A percentile compares a stretch with the other conserved stretches of the same genome.
phyloP scores from a whole-genome alignment of 2,888 invertebrate genomes.

The Brenthis ino region DNA sequence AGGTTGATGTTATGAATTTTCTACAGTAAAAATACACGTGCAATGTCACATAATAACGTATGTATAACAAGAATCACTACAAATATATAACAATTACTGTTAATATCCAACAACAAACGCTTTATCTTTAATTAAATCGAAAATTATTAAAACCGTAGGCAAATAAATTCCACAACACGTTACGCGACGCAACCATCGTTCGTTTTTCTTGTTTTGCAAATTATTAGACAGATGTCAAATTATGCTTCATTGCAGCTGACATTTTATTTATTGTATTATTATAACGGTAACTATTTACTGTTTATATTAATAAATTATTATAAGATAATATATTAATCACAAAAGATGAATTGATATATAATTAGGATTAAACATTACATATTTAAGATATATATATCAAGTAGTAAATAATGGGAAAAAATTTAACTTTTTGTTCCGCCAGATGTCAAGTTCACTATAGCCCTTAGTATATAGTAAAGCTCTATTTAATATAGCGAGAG shows the following conservation, averaged over 20 bases:
- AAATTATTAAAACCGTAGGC: conserved; percentile 60
- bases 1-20: conserved; percentile 57
- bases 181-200: conserved; percentile 47
- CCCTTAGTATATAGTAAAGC: too few species aligned
- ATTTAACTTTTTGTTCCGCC: too few species aligned
- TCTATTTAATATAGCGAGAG: too few species aligned
- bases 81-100: conserved; percentile 49
- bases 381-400: too few species aligned
- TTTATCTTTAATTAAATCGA: conserved; percentile 57
- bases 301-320: not conserved
- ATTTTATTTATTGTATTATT: not conserved
- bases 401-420: too few species aligned
- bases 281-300: not conserved
- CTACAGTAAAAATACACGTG: conserved; percentile 57
- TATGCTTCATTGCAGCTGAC: conserved; percentile 7
- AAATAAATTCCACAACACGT: conserved; percentile 73
- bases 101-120: conserved; percentile 50
- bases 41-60: conserved; percentile 54
- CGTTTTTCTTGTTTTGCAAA: conserved; percentile 40
- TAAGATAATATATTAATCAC: too few species aligned
- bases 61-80: conserved; percentile 61
- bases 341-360: too few species aligned
- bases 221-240: conserved; percentile 39
- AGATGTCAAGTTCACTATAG: too few species aligned
- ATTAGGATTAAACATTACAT: too few species aligned